Evolutionary conservation across 2,888 invertebrate species (phyloP).

Genomic region (Ophion ellenae): DNA sequence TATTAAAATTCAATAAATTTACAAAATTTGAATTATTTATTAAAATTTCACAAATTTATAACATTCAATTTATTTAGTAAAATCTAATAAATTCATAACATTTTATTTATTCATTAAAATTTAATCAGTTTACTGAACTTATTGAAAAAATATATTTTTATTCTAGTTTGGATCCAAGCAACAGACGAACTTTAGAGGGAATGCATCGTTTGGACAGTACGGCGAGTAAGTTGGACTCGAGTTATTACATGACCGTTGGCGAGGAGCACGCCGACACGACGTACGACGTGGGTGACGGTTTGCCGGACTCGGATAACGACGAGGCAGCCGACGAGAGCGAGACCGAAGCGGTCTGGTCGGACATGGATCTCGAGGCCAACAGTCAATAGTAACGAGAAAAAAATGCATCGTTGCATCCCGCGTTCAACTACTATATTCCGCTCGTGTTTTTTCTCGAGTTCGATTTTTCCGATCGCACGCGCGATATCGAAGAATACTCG

Average conservation of each 20-base stretch:
- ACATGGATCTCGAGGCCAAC: conserved; percentile 86
- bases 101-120: background rate
- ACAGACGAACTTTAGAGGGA: conserved; percentile 87
- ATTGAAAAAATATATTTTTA: conserved; percentile 3
- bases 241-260: conserved; percentile 85
- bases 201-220: conserved; percentile 86
- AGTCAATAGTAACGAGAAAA: conserved; percentile 75
- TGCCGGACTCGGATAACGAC: conserved; percentile 83
- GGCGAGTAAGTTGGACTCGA: conserved; percentile 84
- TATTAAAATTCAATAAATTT: too few species aligned
- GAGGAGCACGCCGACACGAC: conserved; percentile 84
- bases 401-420: background rate
- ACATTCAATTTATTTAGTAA: background rate
- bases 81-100: background rate
- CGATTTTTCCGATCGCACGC: background rate
- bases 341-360: conserved; percentile 87
- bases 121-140: background rate
- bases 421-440: background rate
- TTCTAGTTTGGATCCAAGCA: conserved; percentile 87
- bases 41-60: background rate
- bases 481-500: background rate
- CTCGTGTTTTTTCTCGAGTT: background rate
- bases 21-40: too few species aligned
- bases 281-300: conserved; percentile 84
- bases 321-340: conserved; percentile 85